Evolutionary conservation across 2,888 invertebrate genomes (phyloP), one percentile per base, ranked within the genome.

Genomic region (Xestia xanthographa): DNA sequence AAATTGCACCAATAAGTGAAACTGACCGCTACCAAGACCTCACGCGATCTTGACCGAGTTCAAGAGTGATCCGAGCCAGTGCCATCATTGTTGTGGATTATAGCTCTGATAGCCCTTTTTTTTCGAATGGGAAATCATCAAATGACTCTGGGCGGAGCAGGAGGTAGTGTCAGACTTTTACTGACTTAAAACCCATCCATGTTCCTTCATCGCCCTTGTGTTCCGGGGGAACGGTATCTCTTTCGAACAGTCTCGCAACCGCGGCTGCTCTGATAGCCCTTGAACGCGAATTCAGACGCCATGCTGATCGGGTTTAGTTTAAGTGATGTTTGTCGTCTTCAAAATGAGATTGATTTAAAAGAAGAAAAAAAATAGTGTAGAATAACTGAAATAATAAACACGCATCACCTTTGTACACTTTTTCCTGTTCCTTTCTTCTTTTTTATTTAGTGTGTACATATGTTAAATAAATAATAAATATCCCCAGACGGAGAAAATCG

Each of bases 401-500:
- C 53, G n/a, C n/a, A n/a, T 12, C 58, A 29, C 29, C 8, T 8
- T 17, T 56, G 17, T 58, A 58, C 6, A 8, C 17, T 26, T 29
- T 17, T 58, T 29, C 29, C 26, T 8, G 29, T 58, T 29, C 29
- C 29, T 29, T 58, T 58, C 26, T 12, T n/a, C 12, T 56, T 26
- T 56, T 58, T 17, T 29, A 29, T 29, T 29, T 29, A 58, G 14
- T 29, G 17, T 58, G 58, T 58, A 58, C 58, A 58, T 29, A 12
- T 56, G 6, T 14, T 14, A n/a, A n/a, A n/a, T n/a, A 62, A 38
- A 9, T 9, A 14, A 63, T 8, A 8, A 14, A 11, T 73, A 5
- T 29, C 50, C 22, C 1, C 71, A 93, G 95, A 93, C 90, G n/a
- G 97, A 97, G 84, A 94, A 95, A 83, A 97, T 97, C 58, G 91